These are phyloP conservation scores for Sialia sialis DNA, from an alignment of 2,113 vertebrate genomes.

Conservation along the genomic window DNA sequence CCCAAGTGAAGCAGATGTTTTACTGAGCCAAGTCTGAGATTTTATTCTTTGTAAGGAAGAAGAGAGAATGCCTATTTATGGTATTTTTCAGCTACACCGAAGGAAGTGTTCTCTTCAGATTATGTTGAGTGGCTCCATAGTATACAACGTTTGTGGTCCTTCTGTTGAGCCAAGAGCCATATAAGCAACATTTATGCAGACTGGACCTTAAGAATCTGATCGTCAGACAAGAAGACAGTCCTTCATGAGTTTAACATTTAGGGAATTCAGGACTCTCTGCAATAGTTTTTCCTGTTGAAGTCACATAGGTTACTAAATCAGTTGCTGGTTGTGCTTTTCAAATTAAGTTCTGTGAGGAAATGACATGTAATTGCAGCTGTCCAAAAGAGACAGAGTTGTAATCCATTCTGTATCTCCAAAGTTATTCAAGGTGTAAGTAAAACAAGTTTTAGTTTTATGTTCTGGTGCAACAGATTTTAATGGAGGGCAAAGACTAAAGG, in stretches of 20 bases:
- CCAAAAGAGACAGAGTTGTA: neutral
- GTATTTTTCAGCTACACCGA: conserved; percentile 41
- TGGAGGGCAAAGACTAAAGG: neutral
- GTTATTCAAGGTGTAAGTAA: neutral
- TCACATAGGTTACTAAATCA: neutral
- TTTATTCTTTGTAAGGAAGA: conserved; percentile 10
- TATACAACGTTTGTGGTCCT: conserved; percentile 39
- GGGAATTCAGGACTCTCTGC: neutral
- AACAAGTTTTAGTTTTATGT: neutral
- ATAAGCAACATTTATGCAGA: neutral
- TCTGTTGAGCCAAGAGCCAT: conserved; percentile 5
- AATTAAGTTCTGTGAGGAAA: neutral
- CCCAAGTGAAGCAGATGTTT: neutral
- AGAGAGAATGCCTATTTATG: conserved; percentile 60
- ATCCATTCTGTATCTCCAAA: neutral
- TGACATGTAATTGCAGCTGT: neutral
- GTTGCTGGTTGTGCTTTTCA: neutral
- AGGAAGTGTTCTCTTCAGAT: conserved; percentile 46
- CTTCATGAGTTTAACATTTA: neutral
- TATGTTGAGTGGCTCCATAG: conserved; percentile 30
- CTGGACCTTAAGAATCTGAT: neutral
- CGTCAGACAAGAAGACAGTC: neutral
- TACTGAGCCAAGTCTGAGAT: conserved; percentile 22
- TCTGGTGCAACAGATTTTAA: neutral
- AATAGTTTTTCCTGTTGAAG: neutral